Base-by-base conservation (phyloP, 1,140 invertebrate species). In the Diabrotica undecimpunctata region DNA sequence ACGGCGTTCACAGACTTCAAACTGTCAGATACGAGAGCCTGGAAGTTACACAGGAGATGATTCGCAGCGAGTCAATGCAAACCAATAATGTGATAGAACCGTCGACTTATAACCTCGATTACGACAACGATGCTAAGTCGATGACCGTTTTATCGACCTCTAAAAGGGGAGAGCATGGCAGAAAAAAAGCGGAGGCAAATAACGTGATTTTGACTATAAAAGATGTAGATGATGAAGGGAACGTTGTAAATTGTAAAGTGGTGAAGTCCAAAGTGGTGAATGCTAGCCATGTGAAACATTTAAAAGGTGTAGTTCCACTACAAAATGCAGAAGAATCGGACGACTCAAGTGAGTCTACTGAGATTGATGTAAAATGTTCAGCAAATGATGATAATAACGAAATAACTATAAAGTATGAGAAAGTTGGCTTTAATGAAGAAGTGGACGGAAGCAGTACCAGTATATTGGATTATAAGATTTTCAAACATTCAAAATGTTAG, bases 21-120 rank as follows among this genome's bases (percentile, higher is more conserved):
- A 90, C 86, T 39, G 86, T 90, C 6, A 83, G 91, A 58, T 90
- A 90, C 65, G 91, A 93, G 79, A 88, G 86, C 64, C 73, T 92
- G n/a, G 90, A 92, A 71, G 86, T 88, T 0, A 86, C 84, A 0
- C 85, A 86, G 79, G 86, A 85, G 79, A 83, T 85, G 35, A 81
- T 86, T 10, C 77, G 75, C 6, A 76, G 79, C 11, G 68, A 70
- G 61, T 64, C 65, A 7, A 67, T 67, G 62, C 65, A 58, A 46
- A n/a, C 60, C 54, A 57, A 8, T 56, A 60, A 58, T 52, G 59
- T 54, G 36, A 39, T 41, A 0, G 58, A 39, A 25, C 41, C 38
- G 10, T 36, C 51, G 5, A 54, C 50, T 35, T 67, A 72, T 53
- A 53, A 63, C 35, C 37, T 71, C 64, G 66, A 69, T 50, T 69